A percentile compares a stretch with the other conserved stretches of the same genome.
phyloP scores from a whole-genome alignment of 2,113 vertebrate genomes.

The Actinemys pallida region DNA sequence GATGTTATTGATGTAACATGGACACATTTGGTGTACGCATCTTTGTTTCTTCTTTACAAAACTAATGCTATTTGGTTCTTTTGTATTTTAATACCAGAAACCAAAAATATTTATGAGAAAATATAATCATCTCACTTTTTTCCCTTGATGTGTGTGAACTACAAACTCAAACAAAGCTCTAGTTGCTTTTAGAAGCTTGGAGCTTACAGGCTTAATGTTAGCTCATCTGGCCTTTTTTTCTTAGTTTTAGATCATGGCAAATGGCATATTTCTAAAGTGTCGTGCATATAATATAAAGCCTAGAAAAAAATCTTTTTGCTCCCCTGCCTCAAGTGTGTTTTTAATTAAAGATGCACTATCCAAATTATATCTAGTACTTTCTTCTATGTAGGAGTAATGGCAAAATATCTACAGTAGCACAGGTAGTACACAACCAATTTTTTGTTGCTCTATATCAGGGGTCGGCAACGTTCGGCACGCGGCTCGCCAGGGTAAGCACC shows the following conservation, averaged over 20 bases:
- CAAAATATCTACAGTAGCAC: not conserved
- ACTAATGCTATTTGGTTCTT: not conserved
- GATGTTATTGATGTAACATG: not conserved
- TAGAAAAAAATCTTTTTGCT: constrained; percentile 8
- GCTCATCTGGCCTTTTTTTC: not conserved
- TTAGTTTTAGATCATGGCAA: not conserved
- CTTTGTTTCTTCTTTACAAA: not conserved
- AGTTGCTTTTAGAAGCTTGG: not conserved
- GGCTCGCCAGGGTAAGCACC: too few relatives aligned
- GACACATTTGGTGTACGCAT: not conserved
- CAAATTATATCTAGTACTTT: not conserved
- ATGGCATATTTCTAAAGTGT: not conserved
- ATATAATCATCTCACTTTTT: not conserved
- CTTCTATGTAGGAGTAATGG: not conserved
- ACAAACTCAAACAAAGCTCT: not conserved
- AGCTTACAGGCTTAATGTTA: not conserved
- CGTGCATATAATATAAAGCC: not conserved
- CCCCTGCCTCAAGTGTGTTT: not conserved
- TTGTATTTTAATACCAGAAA: constrained; percentile 10
- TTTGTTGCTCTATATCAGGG: not conserved
- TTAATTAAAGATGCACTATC: not conserved
- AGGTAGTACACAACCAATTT: not conserved
- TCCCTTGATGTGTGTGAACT: not conserved
- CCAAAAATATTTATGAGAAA: not conserved
- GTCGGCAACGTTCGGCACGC: too few relatives aligned